Base-by-base conservation (phyloP, 92 coral and sea anemone species). In the Virgularia gustaviana region DNA sequence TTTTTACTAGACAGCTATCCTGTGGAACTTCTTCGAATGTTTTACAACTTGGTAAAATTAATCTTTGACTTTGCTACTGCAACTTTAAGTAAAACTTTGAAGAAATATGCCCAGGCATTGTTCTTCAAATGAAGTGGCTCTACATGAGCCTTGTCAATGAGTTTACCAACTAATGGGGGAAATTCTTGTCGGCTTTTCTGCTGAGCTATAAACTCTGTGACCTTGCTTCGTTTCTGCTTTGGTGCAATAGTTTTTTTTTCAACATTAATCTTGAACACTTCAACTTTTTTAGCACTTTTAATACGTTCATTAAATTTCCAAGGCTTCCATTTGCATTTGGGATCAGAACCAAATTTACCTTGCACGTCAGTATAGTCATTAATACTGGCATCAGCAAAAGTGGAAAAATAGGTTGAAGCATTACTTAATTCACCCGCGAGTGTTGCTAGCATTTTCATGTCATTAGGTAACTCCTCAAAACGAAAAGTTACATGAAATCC, bases 311-410 rank as follows among this genome's bases (percentile, higher is more conserved):
- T 35, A 62, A 33, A 75, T 27, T 6, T 12, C 80, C 63, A 36
- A 59, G 72, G 47, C 24, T 47, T 75, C 80, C 80, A 75, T 34
- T 47, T 75, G 35, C 57, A 62, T 19, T 53, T 30, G 5, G 34
- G 72, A 18, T 49, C 58, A 31, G 27, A 34, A 24, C 79, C 70
- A 60, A 43, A 42, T 2, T 38, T 29, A 10, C 83, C 49, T 4
- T 79, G 62, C 30, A 88, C 52, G 71, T 88, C 85, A 9, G 55
- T 63, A 35, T 71, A 77, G 42, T 89, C 88, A 68, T 72, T 52
- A 18, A 24, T 77, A 33, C 73, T 78, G 60, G 75, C 89, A 86
- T 86, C 78, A 15, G 78, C 89, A 80, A 89, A 83, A 10, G 85
- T 28, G 8, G 88, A 79, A 84, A 84, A 79, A 76, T 52, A 79